Evolutionary conservation across 2,888 invertebrate species (phyloP).

Genomic region (Lasioglossum marginatum): DNA sequence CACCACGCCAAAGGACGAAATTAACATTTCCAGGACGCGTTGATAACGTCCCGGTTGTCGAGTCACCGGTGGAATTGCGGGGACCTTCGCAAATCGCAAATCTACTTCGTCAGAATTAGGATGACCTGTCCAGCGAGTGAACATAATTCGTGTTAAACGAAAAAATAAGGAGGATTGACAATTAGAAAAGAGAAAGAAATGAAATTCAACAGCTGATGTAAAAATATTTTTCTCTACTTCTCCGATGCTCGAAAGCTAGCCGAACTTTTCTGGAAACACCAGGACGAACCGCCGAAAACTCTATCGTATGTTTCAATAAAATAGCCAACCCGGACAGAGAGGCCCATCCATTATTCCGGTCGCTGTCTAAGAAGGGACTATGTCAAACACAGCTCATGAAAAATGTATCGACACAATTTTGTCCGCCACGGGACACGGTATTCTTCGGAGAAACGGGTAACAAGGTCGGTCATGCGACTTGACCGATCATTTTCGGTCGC

Average conservation of each 20-base stretch:
- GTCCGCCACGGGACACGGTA: background rate
- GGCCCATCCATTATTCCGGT: conserved; percentile 37
- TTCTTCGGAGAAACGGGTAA: background rate
- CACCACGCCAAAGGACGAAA: conserved; percentile 4
- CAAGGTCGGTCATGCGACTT: background rate
- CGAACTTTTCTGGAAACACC: too few species aligned
- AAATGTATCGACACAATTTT: conserved; percentile 34
- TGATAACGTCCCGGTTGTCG: background rate
- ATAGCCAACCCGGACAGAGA: background rate
- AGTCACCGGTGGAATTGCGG: background rate
- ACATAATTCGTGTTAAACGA: too few species aligned
- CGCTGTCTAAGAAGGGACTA: conserved; percentile 23
- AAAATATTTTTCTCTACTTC: background rate
- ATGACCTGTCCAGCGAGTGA: too few species aligned
- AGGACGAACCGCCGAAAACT: conserved; percentile 19
- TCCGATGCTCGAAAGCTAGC: background rate
- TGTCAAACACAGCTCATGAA: conserved; percentile 16
- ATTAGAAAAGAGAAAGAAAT: too few species aligned
- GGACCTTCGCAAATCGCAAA: background rate
- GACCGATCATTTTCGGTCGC: background rate
- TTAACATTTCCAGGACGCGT: background rate
- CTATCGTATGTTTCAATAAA: conserved; percentile 29
- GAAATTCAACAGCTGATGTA: too few species aligned
- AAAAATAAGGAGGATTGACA: too few species aligned
- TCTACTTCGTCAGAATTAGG: background rate